Percentiles rank a stretch among this genome's conserved stretches.
Evolutionary conservation across 1,140 invertebrate species (phyloP).

Genomic region (Bombus turneri): DNA sequence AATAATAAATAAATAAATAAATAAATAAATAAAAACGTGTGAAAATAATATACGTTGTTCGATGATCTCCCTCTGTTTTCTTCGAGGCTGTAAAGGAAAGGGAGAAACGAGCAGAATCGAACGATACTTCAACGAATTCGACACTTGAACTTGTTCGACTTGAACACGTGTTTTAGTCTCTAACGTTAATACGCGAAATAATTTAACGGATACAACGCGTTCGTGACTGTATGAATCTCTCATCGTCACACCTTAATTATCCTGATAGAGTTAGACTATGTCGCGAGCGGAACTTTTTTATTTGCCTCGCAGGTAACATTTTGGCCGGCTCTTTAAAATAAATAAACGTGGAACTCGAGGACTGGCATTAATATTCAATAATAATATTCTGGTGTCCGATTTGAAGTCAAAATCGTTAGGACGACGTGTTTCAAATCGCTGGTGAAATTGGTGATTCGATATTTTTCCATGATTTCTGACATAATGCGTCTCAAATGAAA

Average conservation of each 20-base stretch:
- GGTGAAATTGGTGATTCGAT: neutral
- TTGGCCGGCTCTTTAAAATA: neutral
- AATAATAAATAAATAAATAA: constrained; percentile 24
- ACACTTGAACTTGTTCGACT: constrained; percentile 8
- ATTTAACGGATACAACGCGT: constrained; percentile 5
- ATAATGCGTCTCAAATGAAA: too few relatives aligned
- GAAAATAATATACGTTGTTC: neutral
- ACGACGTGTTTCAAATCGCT: neutral
- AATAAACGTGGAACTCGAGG: neutral
- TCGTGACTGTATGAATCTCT: neutral
- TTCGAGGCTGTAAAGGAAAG: neutral
- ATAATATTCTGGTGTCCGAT: neutral
- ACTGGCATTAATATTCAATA: neutral
- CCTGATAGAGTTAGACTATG: neutral
- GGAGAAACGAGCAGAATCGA: neutral
- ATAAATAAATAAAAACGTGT: constrained; percentile 5
- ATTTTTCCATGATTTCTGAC: neutral
- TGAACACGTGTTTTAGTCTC: neutral
- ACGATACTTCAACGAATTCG: neutral
- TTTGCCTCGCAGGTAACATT: neutral
- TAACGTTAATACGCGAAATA: neutral
- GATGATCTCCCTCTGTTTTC: neutral
- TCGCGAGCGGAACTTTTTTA: neutral
- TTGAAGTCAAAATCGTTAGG: neutral
- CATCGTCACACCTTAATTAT: neutral